Evolutionary conservation across 2,888 invertebrate species (phyloP).

Genomic region (Muscina levida): DNA sequence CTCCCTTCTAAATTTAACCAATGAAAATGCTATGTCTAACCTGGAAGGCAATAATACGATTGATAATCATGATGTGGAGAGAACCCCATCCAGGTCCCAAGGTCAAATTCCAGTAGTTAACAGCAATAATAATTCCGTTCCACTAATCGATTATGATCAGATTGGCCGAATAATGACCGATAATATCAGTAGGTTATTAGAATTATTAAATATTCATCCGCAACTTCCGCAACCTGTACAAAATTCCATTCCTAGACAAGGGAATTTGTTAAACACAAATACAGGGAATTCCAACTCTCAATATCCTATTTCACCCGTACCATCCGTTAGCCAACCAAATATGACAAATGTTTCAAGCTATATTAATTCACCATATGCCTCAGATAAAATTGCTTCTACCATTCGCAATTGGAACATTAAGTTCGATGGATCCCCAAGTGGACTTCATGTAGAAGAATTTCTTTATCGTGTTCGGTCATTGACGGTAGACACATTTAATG

Average conservation of each 20-base stretch:
- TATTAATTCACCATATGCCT: background rate
- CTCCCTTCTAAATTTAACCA: background rate
- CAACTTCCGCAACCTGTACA: background rate
- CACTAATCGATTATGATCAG: too few relatives aligned
- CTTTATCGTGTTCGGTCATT: background rate
- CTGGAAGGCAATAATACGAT: too few relatives aligned
- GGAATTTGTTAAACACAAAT: background rate
- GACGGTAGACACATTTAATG: background rate
- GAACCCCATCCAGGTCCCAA: too few relatives aligned
- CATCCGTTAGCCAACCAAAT: background rate
- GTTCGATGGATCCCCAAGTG: constrained; percentile 1
- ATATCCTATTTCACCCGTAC: background rate
- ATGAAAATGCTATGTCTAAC: too few relatives aligned
- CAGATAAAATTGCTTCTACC: constrained; percentile 1
- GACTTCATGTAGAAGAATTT: constrained; percentile 1
- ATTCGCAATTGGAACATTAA: constrained; percentile 12
- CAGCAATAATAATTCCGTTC: too few relatives aligned
- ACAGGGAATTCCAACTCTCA: background rate
- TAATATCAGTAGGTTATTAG: too few relatives aligned
- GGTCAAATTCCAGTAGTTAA: too few relatives aligned
- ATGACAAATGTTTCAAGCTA: background rate
- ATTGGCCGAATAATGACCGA: too few relatives aligned
- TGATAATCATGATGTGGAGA: too few relatives aligned
- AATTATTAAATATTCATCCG: background rate
- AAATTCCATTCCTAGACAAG: background rate